Evolutionary conservation across 1,140 invertebrate genomes (phyloP).

Genomic region (Melanaphis sacchari): DNA sequence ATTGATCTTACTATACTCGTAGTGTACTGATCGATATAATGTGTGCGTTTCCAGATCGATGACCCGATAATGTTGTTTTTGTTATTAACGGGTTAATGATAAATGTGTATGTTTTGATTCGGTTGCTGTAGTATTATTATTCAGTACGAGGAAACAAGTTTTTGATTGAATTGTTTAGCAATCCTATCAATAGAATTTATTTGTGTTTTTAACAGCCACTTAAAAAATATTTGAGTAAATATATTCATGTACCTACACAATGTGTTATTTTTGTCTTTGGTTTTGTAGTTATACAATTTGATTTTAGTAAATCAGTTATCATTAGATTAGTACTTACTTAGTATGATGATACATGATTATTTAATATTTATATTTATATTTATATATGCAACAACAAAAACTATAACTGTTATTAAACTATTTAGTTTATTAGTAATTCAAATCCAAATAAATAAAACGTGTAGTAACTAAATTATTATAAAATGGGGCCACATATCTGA

Average conservation of each 20-base stretch:
- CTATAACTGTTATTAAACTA: neutral
- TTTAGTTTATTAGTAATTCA: neutral
- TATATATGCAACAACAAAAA: neutral
- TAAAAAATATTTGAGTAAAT: neutral
- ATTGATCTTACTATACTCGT: conserved; percentile 8
- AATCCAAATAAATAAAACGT: neutral
- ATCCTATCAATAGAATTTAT: neutral
- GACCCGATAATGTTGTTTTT: neutral
- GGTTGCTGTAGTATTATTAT: neutral
- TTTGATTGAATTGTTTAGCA: conserved; percentile 24
- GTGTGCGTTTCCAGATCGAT: conserved; percentile 24
- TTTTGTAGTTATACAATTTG: neutral
- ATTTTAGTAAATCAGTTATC: neutral
- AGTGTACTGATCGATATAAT: conserved; percentile 10
- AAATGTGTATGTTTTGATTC: neutral
- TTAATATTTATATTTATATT: neutral
- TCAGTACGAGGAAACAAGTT: conserved; percentile 16
- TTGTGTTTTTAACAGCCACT: neutral
- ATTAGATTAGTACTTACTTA: neutral
- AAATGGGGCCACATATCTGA: neutral
- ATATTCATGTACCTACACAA: neutral
- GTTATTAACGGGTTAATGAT: conserved; percentile 16
- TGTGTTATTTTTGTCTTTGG: neutral
- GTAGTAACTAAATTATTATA: neutral
- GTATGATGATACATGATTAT: neutral